Conservation (phyloP, 53 echinoderm and acorn worm species). For the Echinometra lucunter region DNA sequence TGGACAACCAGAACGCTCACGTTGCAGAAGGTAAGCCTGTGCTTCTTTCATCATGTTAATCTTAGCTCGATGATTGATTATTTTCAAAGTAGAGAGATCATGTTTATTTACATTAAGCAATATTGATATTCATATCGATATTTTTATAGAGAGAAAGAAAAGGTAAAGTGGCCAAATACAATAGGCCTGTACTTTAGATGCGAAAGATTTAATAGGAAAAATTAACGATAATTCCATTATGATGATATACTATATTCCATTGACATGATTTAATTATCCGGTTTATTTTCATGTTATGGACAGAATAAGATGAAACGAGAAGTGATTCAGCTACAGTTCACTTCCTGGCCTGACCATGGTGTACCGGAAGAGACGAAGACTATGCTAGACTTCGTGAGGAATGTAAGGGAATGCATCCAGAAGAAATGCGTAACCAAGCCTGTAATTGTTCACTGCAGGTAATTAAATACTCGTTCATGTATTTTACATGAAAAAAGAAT, state of each 20-base stretch:
- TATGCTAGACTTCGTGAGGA: not conserved
- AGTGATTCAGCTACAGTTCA: slow-evolving; percentile 21
- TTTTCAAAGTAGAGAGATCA: too few species aligned
- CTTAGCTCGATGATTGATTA: too few species aligned
- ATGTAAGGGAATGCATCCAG: not conserved
- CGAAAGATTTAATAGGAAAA: not conserved
- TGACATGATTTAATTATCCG: not conserved
- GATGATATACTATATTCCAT: not conserved
- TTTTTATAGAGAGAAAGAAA: too few species aligned
- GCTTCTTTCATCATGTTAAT: not conserved
- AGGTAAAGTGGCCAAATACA: too few species aligned
- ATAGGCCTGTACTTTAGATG: too few species aligned
- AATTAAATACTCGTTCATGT: too few species aligned
- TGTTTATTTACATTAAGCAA: too few species aligned
- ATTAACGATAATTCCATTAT: not conserved
- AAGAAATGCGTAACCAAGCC: not conserved
- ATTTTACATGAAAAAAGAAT: too few species aligned
- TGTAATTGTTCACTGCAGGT: slow-evolving; percentile 31
- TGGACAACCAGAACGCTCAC: not conserved
- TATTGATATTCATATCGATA: too few species aligned
- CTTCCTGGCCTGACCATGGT: slow-evolving; percentile 12
- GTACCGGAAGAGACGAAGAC: not conserved
- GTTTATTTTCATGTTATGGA: not conserved
- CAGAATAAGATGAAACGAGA: slow-evolving; percentile 69
- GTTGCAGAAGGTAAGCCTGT: not conserved